These are phyloP conservation scores for Caenorhabditis imperialis DNA, from an alignment of 2,888 invertebrate species.

Conservation along the genomic window DNA sequence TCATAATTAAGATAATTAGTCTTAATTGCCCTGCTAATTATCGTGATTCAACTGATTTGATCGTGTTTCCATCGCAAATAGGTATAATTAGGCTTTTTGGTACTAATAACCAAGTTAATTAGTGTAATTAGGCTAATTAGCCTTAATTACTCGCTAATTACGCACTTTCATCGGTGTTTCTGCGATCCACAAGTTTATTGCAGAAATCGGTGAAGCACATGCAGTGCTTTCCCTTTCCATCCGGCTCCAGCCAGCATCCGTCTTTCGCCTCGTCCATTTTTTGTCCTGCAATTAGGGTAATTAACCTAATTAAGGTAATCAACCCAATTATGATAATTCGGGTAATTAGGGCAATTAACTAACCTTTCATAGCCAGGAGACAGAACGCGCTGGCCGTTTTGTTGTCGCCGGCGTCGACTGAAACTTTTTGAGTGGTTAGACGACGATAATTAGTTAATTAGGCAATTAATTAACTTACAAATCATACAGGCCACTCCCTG, in stretches of 20 bases:
- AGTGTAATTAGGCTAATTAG: too few relatives aligned
- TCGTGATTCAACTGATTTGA: too few relatives aligned
- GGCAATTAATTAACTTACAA: slow-evolving; percentile 59
- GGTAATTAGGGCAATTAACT: neutral
- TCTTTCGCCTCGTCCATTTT: slow-evolving; percentile 57
- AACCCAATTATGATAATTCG: neutral
- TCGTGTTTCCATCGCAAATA: too few relatives aligned
- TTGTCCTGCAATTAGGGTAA: slow-evolving; percentile 28
- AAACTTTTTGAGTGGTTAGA: slow-evolving; percentile 26
- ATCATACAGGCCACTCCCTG: slow-evolving; percentile 73
- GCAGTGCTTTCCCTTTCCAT: slow-evolving; percentile 71
- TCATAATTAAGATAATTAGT: too few relatives aligned
- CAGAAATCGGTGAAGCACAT: slow-evolving; percentile 72
- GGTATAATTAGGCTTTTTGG: too few relatives aligned
- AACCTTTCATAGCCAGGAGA: slow-evolving; percentile 63
- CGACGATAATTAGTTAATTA: neutral
- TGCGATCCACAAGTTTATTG: slow-evolving; percentile 67
- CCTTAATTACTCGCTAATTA: too few relatives aligned
- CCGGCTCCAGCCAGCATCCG: slow-evolving; percentile 74
- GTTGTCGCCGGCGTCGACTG: slow-evolving; percentile 71
- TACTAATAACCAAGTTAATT: too few relatives aligned
- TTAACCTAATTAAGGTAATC: too few relatives aligned
- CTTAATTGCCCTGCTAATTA: too few relatives aligned
- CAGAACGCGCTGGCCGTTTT: slow-evolving; percentile 71
- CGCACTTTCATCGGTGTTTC: slow-evolving; percentile 51